A percentile compares a stretch with the other conserved stretches of the same genome.
These are phyloP conservation scores for Lasioglossum albipes DNA, from an alignment of 1,140 invertebrate species.

Conservation along the genomic window DNA sequence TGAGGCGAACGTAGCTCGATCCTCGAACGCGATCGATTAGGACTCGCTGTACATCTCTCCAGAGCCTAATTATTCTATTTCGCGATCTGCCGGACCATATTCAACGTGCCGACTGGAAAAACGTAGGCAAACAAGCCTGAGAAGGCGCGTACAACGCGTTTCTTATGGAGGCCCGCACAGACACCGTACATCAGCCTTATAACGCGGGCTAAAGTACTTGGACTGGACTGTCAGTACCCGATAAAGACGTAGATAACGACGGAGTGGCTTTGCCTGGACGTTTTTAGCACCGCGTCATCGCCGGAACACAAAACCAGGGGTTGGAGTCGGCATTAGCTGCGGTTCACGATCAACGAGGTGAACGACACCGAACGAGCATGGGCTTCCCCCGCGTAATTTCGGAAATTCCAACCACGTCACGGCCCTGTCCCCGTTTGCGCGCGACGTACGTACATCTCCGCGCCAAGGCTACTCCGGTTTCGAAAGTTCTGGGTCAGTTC, in stretches of 20 bases:
- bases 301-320: constrained; percentile 2
- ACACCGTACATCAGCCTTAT: constrained; percentile 16
- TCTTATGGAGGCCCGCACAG: not conserved
- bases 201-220: constrained; percentile 25
- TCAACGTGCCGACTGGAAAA: too few species aligned
- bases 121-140: too few species aligned
- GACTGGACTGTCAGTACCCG: constrained; percentile 36
- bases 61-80: not conserved
- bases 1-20: too few species aligned
- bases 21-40: too few species aligned
- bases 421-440: constrained; percentile 33
- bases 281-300: constrained; percentile 48
- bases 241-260: constrained; percentile 59
- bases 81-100: not conserved
- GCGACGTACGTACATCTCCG: not conserved
- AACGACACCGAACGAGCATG: constrained; percentile 49
- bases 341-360: constrained; percentile 44
- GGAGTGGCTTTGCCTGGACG: constrained; percentile 33
- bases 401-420: constrained; percentile 54
- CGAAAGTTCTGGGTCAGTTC: constrained; percentile 20
- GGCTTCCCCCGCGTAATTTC: constrained; percentile 53
- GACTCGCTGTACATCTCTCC: too few species aligned
- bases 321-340: too few species aligned
- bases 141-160: not conserved
- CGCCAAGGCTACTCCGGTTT: constrained; percentile 34